A percentile compares a stretch with the other conserved stretches of the same genome.
phyloP scores from a whole-genome alignment of 1,140 invertebrate genomes.

The Drosophila malerkotliana region DNA sequence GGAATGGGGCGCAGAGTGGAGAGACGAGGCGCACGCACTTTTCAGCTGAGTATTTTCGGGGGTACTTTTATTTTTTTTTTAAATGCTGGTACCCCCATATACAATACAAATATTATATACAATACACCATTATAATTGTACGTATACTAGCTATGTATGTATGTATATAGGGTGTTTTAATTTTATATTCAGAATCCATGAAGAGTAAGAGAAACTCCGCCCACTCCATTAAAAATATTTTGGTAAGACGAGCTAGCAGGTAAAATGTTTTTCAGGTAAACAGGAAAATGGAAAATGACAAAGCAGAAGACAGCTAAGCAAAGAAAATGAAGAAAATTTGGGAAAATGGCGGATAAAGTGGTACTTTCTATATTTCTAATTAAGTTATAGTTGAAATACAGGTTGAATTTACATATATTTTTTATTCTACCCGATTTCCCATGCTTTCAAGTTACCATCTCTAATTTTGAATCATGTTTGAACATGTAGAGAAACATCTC shows the following conservation, averaged over 20 bases:
- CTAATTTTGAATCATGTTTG: neutral
- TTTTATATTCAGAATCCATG: neutral
- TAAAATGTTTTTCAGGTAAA: constrained; percentile 19
- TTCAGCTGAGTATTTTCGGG: constrained; percentile 56
- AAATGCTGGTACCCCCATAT: constrained; percentile 18
- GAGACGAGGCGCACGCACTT: constrained; percentile 66
- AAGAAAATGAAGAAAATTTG: constrained; percentile 12
- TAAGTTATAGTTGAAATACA: too few relatives aligned
- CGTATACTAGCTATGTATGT: constrained; percentile 1
- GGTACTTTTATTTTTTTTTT: constrained; percentile 59
- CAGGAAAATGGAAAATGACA: constrained; percentile 11
- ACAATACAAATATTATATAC: constrained; percentile 2
- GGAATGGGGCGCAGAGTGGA: constrained; percentile 3
- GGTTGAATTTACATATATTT: too few relatives aligned
- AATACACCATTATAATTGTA: too few relatives aligned
- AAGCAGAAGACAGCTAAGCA: neutral
- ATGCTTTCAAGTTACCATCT: neutral
- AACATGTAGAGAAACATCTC: neutral
- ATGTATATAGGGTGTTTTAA: constrained; percentile 33
- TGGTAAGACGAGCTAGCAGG: neutral
- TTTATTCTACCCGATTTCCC: too few relatives aligned
- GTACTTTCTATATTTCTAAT: neutral
- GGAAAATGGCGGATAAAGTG: constrained; percentile 10
- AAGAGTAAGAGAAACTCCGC: constrained; percentile 34
- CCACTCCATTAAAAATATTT: constrained; percentile 5